These are phyloP conservation scores for Nerophis ophidion DNA, from an alignment of 2,113 vertebrate genomes.

Conservation along the genomic window DNA sequence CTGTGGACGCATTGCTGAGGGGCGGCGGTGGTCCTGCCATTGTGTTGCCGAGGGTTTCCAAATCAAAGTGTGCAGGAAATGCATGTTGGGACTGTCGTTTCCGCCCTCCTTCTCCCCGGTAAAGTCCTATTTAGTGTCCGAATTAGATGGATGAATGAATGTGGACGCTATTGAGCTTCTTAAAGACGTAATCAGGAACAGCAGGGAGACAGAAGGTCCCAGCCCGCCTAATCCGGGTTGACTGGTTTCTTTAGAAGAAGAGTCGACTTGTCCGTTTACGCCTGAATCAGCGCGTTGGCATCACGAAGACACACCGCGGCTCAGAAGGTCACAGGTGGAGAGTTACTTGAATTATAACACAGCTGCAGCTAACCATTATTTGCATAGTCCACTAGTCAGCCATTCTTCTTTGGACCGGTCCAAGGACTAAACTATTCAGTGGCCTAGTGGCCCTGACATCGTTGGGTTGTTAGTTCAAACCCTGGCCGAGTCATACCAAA, in stretches of 20 bases:
- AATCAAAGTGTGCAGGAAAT: constrained; percentile 74
- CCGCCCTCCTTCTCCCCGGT: constrained; percentile 19
- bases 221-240: constrained; percentile 52
- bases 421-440: too few species aligned
- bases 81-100: constrained; percentile 52
- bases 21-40: constrained; percentile 51
- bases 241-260: constrained; percentile 22
- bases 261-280: constrained; percentile 7
- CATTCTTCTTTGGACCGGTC: too few species aligned
- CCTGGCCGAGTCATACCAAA: too few species aligned
- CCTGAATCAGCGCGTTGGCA: not conserved
- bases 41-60: constrained; percentile 52
- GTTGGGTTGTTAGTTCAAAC: too few species aligned
- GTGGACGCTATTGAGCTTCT: constrained; percentile 62
- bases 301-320: too few species aligned
- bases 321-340: too few species aligned
- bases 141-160: constrained; percentile 36
- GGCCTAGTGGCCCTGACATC: too few species aligned
- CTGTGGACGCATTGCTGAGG: constrained; percentile 51
- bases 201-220: constrained; percentile 44
- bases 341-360: too few species aligned
- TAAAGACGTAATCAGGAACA: constrained; percentile 51
- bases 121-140: constrained; percentile 5
- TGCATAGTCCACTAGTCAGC: too few species aligned
- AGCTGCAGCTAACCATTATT: too few species aligned